Evolutionary conservation across 1,140 invertebrate species (phyloP).

Genomic region (Drosophila teissieri): DNA sequence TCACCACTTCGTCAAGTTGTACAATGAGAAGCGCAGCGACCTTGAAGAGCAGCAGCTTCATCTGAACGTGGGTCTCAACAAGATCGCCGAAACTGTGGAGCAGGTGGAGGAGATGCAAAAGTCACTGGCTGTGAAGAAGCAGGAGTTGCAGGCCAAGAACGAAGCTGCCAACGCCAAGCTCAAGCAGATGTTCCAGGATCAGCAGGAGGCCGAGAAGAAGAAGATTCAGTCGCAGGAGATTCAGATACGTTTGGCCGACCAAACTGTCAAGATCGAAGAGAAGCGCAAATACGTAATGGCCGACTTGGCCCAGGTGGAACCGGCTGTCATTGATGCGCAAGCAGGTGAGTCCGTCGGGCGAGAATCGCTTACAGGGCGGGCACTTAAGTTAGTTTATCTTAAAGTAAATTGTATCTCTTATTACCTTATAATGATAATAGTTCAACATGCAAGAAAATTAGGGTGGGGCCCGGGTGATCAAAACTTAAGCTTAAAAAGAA

Average conservation of each 20-base stretch:
- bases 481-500: neutral
- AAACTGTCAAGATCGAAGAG: constrained; percentile 96
- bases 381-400: constrained; percentile 29
- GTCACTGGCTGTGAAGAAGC: constrained; percentile 97
- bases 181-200: constrained; percentile 99
- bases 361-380: constrained; percentile 13
- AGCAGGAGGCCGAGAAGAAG: constrained; percentile 99
- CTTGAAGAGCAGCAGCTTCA: constrained; percentile 99
- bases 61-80: constrained; percentile 98
- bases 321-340: constrained; percentile 99
- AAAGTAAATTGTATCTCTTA: constrained; percentile 6
- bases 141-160: constrained; percentile 99
- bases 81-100: constrained; percentile 99
- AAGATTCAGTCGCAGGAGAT: constrained; percentile 99
- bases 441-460: neutral
- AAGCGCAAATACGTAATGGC: constrained; percentile 97
- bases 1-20: constrained; percentile 99
- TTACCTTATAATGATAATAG: neutral
- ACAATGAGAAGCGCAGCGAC: constrained; percentile 98
- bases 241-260: constrained; percentile 94
- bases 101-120: constrained; percentile 99
- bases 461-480: neutral
- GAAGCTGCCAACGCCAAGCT: constrained; percentile 99
- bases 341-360: constrained; percentile 89
- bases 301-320: constrained; percentile 98